Percentiles rank a stretch among this genome's conserved stretches.
These are phyloP conservation scores for Eupithecia centaureata DNA, from an alignment of 2,888 invertebrate species.

Conservation along the genomic window DNA sequence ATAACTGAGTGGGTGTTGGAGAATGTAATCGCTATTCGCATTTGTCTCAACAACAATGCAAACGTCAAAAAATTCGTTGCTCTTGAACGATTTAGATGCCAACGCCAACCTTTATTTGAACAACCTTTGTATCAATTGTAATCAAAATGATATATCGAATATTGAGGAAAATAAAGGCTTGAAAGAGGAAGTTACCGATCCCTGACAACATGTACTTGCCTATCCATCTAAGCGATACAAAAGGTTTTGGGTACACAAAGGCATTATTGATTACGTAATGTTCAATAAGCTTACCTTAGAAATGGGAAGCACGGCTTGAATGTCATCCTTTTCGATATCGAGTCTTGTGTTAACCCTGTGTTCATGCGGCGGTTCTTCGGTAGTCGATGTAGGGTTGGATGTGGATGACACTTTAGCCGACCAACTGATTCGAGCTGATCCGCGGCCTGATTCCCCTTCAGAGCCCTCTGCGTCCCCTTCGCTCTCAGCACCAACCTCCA, in stretches of 20 bases:
- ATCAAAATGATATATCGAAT: slow-evolving; percentile 17
- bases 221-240: slow-evolving; percentile 2
- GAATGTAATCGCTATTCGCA: slow-evolving; percentile 56
- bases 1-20: slow-evolving; percentile 55
- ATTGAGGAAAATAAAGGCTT: slow-evolving; percentile 13
- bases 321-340: slow-evolving; percentile 96
- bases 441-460: slow-evolving; percentile 86
- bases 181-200: slow-evolving; percentile 9
- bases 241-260: slow-evolving; percentile 16
- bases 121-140: slow-evolving; percentile 11
- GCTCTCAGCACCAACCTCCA: slow-evolving; percentile 94
- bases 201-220: not conserved
- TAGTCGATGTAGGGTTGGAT: slow-evolving; percentile 63
- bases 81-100: slow-evolving; percentile 7
- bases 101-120: slow-evolving; percentile 10
- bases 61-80: slow-evolving; percentile 17
- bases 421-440: slow-evolving; percentile 94
- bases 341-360: slow-evolving; percentile 91
- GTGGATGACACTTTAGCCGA: slow-evolving; percentile 83
- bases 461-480: slow-evolving; percentile 79
- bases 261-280: slow-evolving; percentile 13
- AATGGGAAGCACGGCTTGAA: slow-evolving; percentile 96
- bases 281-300: slow-evolving; percentile 88
- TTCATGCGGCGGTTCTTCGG: slow-evolving; percentile 76
- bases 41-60: slow-evolving; percentile 38